Evolutionary conservation across 2,888 invertebrate species (phyloP), one percentile per base, ranked within the genome.

Genomic region (Belgica antarctica): DNA sequence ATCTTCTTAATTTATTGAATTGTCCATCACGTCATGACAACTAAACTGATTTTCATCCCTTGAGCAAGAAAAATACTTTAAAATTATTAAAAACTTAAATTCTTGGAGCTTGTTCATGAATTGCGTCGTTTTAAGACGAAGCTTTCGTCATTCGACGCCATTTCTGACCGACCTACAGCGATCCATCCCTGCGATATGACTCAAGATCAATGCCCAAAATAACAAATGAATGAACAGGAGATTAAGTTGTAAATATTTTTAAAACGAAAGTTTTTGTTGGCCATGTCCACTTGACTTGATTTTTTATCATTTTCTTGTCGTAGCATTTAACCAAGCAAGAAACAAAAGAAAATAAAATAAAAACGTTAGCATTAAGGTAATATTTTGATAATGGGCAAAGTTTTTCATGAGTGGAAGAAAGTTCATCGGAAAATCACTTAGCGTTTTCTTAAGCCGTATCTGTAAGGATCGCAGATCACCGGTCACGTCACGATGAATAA

Each of bases 381-480:
- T n/a, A n/a, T n/a, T n/a, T n/a, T n/a, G n/a, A n/a, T n/a, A n/a
- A n/a, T n/a, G n/a, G n/a, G n/a, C n/a, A n/a, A n/a, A n/a, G n/a
- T n/a, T n/a, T n/a, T n/a, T n/a, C n/a, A n/a, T n/a, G n/a, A n/a
- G n/a, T n/a, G n/a, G n/a, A n/a, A n/a, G n/a, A n/a, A n/a, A n/a
- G n/a, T n/a, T n/a, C n/a, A n/a, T n/a, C n/a, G n/a, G 17, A 17
- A 22, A 52, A 52, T 52, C 52, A 52, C 52, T 52, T 52, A 52
- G 22, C 12, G 5, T 52, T 52, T 52, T 52, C 22, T 22, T 52
- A 52, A 52, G 3, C n/a, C 41, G 17, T 52, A 52, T 22, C 52
- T 22, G 17, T 5, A 52, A 52, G 19, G n/a, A 46, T 5, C 46
- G 7, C 5, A 31, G 34, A 31, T 31, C 5, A 31, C 34, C 12